These are phyloP conservation scores for Orchestes rusci DNA, from an alignment of 2,888 invertebrate species.

Conservation along the genomic window DNA sequence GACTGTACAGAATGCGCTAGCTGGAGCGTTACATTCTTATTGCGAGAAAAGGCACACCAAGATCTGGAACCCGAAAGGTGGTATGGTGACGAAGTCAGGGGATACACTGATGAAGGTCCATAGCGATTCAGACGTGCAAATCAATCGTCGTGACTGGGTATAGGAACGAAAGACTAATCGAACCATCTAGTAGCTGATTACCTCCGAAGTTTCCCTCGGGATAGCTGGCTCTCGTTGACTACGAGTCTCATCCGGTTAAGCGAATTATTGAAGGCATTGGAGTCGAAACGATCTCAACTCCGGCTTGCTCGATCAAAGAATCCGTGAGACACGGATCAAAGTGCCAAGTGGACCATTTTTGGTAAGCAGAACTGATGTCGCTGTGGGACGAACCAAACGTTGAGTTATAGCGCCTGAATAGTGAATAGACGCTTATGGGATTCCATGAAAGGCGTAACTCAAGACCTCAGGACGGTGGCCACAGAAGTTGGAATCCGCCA, in stretches of 20 bases:
- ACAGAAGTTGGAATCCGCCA: too few relatives aligned
- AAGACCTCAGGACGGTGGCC: too few relatives aligned
- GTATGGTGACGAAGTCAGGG: constrained; percentile 62
- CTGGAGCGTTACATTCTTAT: too few relatives aligned
- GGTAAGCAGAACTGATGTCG: constrained; percentile 76
- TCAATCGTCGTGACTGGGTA: constrained; percentile 73
- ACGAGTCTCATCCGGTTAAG: constrained; percentile 61
- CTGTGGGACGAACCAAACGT: constrained; percentile 72
- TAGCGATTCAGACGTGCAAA: constrained; percentile 73
- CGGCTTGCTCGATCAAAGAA: constrained; percentile 16
- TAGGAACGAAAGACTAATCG: too few relatives aligned
- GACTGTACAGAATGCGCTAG: too few relatives aligned
- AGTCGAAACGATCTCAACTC: constrained; percentile 68
- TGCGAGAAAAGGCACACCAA: constrained; percentile 40
- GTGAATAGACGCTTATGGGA: too few relatives aligned
- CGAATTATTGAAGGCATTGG: constrained; percentile 75
- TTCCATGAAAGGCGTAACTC: too few relatives aligned
- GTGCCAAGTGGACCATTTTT: constrained; percentile 66
- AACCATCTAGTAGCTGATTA: too few relatives aligned
- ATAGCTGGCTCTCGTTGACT: constrained; percentile 36
- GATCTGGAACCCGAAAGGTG: constrained; percentile 66
- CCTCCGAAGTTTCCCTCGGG: too few relatives aligned
- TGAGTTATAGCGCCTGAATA: too few relatives aligned
- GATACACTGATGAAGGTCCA: constrained; percentile 65
- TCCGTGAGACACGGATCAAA: constrained; percentile 30